Evolutionary conservation across 1,140 invertebrate genomes (phyloP).

Genomic region (Rhizoglyphus robini): DNA sequence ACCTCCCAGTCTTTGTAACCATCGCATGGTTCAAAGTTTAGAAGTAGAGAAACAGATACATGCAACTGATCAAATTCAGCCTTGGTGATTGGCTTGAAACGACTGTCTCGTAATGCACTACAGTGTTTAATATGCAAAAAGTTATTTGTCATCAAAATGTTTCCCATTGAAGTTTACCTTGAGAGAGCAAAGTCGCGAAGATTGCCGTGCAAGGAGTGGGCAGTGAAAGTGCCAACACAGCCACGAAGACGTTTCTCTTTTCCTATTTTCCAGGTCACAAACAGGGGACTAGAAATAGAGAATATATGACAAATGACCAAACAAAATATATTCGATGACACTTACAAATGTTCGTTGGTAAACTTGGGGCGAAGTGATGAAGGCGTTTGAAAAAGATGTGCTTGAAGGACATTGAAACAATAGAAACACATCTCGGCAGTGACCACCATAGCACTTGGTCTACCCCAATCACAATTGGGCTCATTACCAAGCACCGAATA

Average conservation of each 20-base stretch:
- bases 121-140: no score
- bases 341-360: not conserved
- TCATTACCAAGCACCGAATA: no score
- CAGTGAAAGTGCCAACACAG: slow-evolving; percentile 90
- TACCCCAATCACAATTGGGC: no score
- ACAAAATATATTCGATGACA: not conserved
- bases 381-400: not conserved
- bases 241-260: slow-evolving; percentile 75
- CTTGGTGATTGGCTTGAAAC: slow-evolving; percentile 84
- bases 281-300: slow-evolving; percentile 68
- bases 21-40: slow-evolving; percentile 83
- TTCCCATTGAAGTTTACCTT: slow-evolving; percentile 38
- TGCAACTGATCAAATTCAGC: slow-evolving; percentile 83
- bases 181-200: slow-evolving; percentile 91
- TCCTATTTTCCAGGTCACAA: slow-evolving; percentile 98
- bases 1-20: slow-evolving; percentile 95
- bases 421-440: not conserved
- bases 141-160: not conserved
- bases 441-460: not conserved
- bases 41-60: slow-evolving; percentile 87
- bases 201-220: slow-evolving; percentile 81
- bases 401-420: not conserved
- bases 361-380: not conserved
- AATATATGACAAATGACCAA: not conserved
- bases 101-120: slow-evolving; percentile 94